phyloP scores from a whole-genome alignment of 2,888 invertebrate species.

The Entomobrya proxima region DNA sequence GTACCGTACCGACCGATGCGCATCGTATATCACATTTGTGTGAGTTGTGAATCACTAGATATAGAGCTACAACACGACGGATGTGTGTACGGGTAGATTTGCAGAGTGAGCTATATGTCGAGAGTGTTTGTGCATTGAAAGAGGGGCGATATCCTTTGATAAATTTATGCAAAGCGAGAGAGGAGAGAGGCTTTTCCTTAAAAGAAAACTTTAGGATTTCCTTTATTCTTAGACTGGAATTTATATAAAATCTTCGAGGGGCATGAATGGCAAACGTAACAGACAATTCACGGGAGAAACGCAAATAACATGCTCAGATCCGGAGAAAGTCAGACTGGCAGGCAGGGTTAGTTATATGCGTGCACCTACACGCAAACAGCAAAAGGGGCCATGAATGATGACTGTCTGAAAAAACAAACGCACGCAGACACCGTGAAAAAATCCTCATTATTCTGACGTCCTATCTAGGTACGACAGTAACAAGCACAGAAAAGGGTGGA shows the following conservation, averaged over 20 bases:
- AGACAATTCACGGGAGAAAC: constrained; percentile 13
- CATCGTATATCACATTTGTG: not conserved
- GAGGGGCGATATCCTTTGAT: constrained; percentile 51
- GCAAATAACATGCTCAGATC: not conserved
- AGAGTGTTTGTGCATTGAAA: constrained; percentile 1
- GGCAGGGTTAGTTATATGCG: not conserved
- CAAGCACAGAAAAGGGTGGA: not conserved
- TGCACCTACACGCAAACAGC: not conserved
- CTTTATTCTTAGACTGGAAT: constrained; percentile 50
- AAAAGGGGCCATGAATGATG: constrained; percentile 31
- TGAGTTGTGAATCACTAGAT: too few species aligned
- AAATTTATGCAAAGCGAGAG: constrained; percentile 53
- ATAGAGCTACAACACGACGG: too few species aligned
- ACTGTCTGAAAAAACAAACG: constrained; percentile 40
- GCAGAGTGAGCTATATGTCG: not conserved
- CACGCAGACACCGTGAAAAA: constrained; percentile 45
- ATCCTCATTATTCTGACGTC: constrained; percentile 58
- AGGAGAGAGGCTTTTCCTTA: constrained; percentile 26
- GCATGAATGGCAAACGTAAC: constrained; percentile 35
- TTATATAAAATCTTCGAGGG: constrained; percentile 46
- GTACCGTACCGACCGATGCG: too few species aligned
- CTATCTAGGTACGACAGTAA: constrained; percentile 42
- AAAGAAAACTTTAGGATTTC: constrained; percentile 54
- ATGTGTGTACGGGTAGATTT: too few species aligned
- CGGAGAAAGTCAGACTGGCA: not conserved